Conservation (phyloP, 2,888 invertebrate species). For the Drosophila maculinotata region DNA sequence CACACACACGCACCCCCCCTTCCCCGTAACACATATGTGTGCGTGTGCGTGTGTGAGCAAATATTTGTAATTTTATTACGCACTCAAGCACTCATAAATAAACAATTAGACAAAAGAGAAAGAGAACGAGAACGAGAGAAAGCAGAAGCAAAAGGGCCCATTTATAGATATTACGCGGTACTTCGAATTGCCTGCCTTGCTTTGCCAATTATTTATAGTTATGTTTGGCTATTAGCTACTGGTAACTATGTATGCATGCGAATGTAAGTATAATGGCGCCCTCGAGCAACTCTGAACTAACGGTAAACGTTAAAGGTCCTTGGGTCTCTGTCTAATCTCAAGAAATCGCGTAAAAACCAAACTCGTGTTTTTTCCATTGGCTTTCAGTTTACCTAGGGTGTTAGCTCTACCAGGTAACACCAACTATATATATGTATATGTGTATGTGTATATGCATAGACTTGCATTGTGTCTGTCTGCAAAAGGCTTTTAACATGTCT, state of each 20-base stretch:
- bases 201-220: constrained; percentile 79
- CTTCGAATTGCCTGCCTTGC: constrained; percentile 23
- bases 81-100: constrained; percentile 83
- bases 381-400: constrained; percentile 6
- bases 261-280: constrained; percentile 4
- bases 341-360: constrained; percentile 68
- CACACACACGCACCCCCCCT: constrained; percentile 3
- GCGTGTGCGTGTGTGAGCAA: constrained; percentile 52
- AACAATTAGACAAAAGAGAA: constrained; percentile 80
- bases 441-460: neutral
- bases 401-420: constrained; percentile 21
- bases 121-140: too few relatives aligned
- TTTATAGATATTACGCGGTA: neutral
- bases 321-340: constrained; percentile 44
- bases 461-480: constrained; percentile 55
- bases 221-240: constrained; percentile 63
- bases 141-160: constrained; percentile 12
- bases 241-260: constrained; percentile 18
- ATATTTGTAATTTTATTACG: constrained; percentile 83
- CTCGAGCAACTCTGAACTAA: constrained; percentile 6
- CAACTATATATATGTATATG: neutral
- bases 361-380: constrained; percentile 51
- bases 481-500: constrained; percentile 85
- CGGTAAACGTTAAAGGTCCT: constrained; percentile 3
- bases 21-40: neutral